A percentile compares a stretch with the other conserved stretches of the same genome.
These are phyloP conservation scores for Nezara viridula DNA, from an alignment of 2,888 invertebrate species.

Conservation along the genomic window DNA sequence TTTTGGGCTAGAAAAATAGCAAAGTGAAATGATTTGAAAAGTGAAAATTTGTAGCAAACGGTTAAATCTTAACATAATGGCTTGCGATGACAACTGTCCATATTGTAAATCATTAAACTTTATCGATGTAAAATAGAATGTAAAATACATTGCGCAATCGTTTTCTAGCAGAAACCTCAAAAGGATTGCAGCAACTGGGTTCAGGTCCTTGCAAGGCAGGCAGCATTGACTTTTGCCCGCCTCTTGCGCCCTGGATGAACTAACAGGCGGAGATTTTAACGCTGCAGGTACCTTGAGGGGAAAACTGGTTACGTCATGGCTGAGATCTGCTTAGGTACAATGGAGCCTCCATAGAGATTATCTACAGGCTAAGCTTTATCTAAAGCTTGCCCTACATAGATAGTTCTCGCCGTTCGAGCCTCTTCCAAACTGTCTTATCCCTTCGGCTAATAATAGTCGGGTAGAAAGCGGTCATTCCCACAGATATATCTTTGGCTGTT, in stretches of 20 bases:
- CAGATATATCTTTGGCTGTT: background rate
- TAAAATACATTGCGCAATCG: background rate
- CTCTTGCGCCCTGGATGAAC: slow-evolving; percentile 9
- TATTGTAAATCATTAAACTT: background rate
- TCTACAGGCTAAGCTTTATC: background rate
- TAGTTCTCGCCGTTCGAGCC: background rate
- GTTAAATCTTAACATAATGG: background rate
- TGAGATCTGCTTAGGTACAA: slow-evolving; percentile 28
- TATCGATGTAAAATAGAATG: background rate
- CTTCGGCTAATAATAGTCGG: background rate
- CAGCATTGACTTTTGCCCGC: slow-evolving; percentile 1
- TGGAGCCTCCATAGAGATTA: slow-evolving; percentile 30
- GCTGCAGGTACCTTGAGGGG: slow-evolving; percentile 41
- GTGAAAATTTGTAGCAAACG: no score
- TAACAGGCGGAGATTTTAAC: slow-evolving; percentile 47
- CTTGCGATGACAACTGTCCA: background rate
- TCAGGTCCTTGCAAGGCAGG: background rate
- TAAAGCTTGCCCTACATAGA: slow-evolving; percentile 2
- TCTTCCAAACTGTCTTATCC: slow-evolving; percentile 9
- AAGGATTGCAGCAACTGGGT: background rate
- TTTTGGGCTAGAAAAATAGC: no score
- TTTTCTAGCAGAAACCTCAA: slow-evolving; percentile 11
- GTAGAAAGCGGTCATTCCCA: background rate
- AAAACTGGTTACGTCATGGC: slow-evolving; percentile 47
- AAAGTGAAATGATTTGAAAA: no score